These are phyloP conservation scores for Catharus ustulatus DNA, from an alignment of 2,797 vertebrate species.

Conservation along the genomic window DNA sequence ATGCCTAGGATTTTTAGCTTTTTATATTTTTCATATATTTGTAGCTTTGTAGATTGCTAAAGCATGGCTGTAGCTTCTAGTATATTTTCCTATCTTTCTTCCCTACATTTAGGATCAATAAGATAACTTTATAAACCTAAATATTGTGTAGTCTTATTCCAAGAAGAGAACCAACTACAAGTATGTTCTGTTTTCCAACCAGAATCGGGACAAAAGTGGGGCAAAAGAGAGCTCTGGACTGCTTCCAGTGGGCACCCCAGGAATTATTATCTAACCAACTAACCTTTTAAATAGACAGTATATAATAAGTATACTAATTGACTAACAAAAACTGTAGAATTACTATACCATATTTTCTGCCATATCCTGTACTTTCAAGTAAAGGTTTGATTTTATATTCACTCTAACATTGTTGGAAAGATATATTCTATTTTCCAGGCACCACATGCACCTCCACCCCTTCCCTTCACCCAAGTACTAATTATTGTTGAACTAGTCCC, in stretches of 20 bases:
- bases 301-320: neutral
- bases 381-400: neutral
- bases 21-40: neutral
- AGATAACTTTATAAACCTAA: neutral
- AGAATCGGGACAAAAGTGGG: neutral
- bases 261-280: neutral
- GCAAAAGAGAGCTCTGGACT: neutral
- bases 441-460: neutral
- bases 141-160: neutral
- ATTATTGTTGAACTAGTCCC: conserved; percentile 20
- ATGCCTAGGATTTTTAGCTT: neutral
- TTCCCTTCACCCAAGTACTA: neutral
- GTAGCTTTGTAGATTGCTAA: neutral
- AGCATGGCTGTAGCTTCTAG: neutral
- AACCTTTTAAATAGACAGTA: neutral
- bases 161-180: neutral
- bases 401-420: neutral
- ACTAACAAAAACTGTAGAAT: neutral
- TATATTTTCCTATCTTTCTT: neutral
- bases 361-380: neutral
- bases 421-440: neutral
- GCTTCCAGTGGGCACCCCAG: neutral
- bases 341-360: neutral
- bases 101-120: neutral
- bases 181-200: neutral